These are phyloP conservation scores for Pectinophora gossypiella DNA, from an alignment of 1,140 invertebrate genomes.

Conservation along the genomic window DNA sequence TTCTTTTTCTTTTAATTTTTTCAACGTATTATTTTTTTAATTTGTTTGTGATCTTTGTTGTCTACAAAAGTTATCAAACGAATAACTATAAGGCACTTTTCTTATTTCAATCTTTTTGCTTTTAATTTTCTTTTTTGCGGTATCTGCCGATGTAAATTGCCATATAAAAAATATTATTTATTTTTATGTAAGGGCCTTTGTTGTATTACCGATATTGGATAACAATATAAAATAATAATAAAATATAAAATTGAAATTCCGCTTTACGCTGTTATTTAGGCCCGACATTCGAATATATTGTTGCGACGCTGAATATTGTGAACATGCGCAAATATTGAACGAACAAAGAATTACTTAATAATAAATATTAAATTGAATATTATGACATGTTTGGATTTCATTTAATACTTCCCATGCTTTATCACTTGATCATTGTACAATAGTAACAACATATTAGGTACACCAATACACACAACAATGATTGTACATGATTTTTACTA, in stretches of 20 bases:
- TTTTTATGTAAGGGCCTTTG: no score
- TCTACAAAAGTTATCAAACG: no score
- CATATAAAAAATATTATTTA: conserved; percentile 16
- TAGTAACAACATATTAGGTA: no score
- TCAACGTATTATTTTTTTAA: no score
- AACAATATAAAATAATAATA: no score
- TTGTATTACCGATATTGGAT: no score
- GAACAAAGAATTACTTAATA: conserved; percentile 54
- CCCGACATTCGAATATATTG: not conserved
- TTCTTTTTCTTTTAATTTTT: no score
- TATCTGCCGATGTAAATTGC: conserved; percentile 6
- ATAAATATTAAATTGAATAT: conserved; percentile 33
- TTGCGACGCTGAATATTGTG: conserved; percentile 12
- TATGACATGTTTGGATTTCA: conserved; percentile 9
- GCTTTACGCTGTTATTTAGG: not conserved
- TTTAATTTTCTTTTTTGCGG: not conserved
- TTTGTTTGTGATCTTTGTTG: no score
- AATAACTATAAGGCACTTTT: not conserved
- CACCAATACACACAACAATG: no score
- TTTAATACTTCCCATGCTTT: no score
- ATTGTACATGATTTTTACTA: no score
- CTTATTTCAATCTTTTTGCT: not conserved
- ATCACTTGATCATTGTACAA: no score
- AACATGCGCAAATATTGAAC: conserved; percentile 28
- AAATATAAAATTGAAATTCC: not conserved